phyloP scores from a whole-genome alignment of 2,797 vertebrate genomes.

The Sebastes variabilis region DNA sequence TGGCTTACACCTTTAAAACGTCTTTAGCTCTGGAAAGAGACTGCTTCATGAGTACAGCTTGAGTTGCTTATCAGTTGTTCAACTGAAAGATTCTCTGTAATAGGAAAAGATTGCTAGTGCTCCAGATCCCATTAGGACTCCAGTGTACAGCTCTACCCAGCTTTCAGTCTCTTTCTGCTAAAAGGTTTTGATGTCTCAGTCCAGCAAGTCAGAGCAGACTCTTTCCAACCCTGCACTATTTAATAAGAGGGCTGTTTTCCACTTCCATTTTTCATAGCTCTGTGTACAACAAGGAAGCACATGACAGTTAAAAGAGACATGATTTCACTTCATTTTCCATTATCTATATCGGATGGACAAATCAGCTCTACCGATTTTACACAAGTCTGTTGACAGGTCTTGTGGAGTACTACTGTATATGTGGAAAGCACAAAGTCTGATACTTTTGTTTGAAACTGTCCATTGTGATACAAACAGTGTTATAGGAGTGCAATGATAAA shows the following conservation, averaged over 20 bases:
- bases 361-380: neutral
- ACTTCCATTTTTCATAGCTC: neutral
- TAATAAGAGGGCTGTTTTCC: neutral
- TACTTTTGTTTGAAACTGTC: neutral
- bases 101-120: neutral
- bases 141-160: neutral
- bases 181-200: neutral
- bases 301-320: neutral
- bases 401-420: neutral
- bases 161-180: neutral
- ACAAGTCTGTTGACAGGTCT: neutral
- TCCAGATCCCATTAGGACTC: neutral
- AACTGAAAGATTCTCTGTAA: neutral
- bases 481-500: neutral
- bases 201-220: neutral
- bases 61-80: neutral
- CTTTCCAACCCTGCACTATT: neutral
- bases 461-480: neutral
- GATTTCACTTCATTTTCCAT: neutral
- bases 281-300: neutral
- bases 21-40: neutral
- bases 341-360: neutral
- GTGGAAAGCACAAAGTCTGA: neutral
- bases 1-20: neutral
- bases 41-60: neutral